These are phyloP conservation scores for Sciaenops ocellatus DNA, from an alignment of 2,797 vertebrate species.

Conservation along the genomic window DNA sequence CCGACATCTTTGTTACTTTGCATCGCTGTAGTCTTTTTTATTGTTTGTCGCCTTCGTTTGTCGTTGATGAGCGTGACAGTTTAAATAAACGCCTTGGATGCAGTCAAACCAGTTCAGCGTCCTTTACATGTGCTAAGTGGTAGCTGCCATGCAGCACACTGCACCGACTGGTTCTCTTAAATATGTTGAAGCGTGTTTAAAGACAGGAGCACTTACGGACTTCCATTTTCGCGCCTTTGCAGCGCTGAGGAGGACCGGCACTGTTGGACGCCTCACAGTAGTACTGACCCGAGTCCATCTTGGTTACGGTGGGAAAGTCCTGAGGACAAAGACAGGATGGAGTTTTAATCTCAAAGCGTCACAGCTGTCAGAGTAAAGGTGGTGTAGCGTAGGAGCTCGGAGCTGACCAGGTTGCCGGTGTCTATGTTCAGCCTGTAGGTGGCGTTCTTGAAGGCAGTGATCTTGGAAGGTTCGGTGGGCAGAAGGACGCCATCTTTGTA, in stretches of 20 bases:
- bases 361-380: neutral
- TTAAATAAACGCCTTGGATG: neutral
- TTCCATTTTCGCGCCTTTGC: constrained; percentile 79
- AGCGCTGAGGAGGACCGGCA: constrained; percentile 76
- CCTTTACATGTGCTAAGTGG: neutral
- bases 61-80: neutral
- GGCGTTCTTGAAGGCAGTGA: constrained; percentile 85
- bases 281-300: constrained; percentile 84
- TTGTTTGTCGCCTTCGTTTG: neutral
- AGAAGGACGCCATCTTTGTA: constrained; percentile 81
- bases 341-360: neutral
- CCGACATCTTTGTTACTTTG: too few relatives aligned
- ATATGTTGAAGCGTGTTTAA: neutral
- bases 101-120: constrained; percentile 17
- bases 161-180: neutral
- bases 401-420: constrained; percentile 88
- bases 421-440: constrained; percentile 84
- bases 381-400: neutral
- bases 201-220: constrained; percentile 85
- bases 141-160: neutral
- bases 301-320: constrained; percentile 76
- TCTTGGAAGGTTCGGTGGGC: constrained; percentile 82
- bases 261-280: constrained; percentile 87
- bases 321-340: constrained; percentile 56
- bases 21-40: too few relatives aligned